Evolutionary conservation across 2,113 vertebrate species (phyloP), one percentile per base, ranked within the genome.

Genomic region (Cebus imitator): DNA sequence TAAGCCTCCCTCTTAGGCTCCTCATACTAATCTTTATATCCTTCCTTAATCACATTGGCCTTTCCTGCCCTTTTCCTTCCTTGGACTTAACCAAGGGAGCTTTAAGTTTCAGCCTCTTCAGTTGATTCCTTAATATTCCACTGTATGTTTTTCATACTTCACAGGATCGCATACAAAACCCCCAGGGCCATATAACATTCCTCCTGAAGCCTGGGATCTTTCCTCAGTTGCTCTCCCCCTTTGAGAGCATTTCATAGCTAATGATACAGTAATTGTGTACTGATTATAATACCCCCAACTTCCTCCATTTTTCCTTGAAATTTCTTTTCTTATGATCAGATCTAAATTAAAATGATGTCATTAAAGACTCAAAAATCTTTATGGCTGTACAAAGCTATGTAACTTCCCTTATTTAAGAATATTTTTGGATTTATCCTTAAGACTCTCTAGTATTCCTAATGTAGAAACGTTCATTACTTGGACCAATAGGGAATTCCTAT

Each of bases 71-170:
- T 96, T 98, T 97, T 97, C 95, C 88, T 85, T 97, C 96, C 92
- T 96, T 18, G 72, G 97, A 98, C 95, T 97, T 98, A 97, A 98
- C 87, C 73, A 76, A 76, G 48, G 96, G 0, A n/a, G 97, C 97
- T 98, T 98, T 98, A 98, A 95, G 92, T 98, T 98, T 98, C 97
- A 97, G 16, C 82, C 95, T 96, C 87, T 96, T 96, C 90, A 97
- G 84, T 80, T 93, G 95, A 95, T 97, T 98, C 95, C 98, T 90
- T 89, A 94, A 98, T 98, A 96, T 94, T 98, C 96, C 92, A 78
- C 82, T 97, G 90, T 97, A n/a, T 70, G 64, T 98, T 98, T 97
- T 96, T 98, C 80, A 96, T 98, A 95, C 98, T 98, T 98, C 85
- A 78, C 86, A 96, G 96, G 92, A 96, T 98, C 97, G 76, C 94